A percentile compares a stretch with the other conserved stretches of the same genome.
phyloP scores from a whole-genome alignment of 2,888 invertebrate species.

The Dione juno region DNA sequence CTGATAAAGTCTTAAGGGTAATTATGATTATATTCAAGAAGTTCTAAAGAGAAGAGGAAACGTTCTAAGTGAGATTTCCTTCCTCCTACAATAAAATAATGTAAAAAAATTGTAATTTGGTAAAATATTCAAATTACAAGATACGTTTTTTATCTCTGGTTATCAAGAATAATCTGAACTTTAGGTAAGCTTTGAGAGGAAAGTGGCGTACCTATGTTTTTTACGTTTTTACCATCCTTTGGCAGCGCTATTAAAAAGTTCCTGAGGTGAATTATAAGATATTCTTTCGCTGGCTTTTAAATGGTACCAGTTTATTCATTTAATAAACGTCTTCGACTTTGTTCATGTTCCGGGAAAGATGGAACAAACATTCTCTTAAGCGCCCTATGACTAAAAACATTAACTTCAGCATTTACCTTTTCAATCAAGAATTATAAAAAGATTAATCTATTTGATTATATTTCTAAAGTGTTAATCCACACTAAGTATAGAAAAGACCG shows the following conservation, averaged over 20 bases:
- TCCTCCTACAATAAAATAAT: neutral
- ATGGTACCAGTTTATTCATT: constrained; percentile 37
- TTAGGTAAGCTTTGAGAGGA: constrained; percentile 43
- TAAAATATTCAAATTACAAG: constrained; percentile 22
- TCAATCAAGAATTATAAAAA: neutral
- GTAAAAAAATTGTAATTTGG: constrained; percentile 15
- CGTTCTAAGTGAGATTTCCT: neutral
- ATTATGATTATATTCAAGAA: neutral
- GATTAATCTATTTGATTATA: too few relatives aligned
- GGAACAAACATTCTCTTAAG: constrained; percentile 10
- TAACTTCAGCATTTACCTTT: neutral
- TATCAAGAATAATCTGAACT: constrained; percentile 47
- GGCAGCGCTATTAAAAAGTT: constrained; percentile 56
- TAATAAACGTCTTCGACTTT: constrained; percentile 28
- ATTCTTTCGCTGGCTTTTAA: constrained; percentile 48
- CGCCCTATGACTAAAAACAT: neutral
- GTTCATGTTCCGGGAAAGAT: constrained; percentile 16
- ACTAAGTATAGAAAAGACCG: too few relatives aligned
- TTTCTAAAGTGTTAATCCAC: too few relatives aligned
- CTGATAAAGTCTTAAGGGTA: neutral
- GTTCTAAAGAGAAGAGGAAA: neutral
- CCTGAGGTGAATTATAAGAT: constrained; percentile 56
- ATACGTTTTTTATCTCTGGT: constrained; percentile 32
- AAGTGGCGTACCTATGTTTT: constrained; percentile 46
- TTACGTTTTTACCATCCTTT: constrained; percentile 51